Percentiles rank a stretch among this genome's conserved stretches.
phyloP scores from a whole-genome alignment of 2,888 invertebrate species.

The Bibio marci region DNA sequence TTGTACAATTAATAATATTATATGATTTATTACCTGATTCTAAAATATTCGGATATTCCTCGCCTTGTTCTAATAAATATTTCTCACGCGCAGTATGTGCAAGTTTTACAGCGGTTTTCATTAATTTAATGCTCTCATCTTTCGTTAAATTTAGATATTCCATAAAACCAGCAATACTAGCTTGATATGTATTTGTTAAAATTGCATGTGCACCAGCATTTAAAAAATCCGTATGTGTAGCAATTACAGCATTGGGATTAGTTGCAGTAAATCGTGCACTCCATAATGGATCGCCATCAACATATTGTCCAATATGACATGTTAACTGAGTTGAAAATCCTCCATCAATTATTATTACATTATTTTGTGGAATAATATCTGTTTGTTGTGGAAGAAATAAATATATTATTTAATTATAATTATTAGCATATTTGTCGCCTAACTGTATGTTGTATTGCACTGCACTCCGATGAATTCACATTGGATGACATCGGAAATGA shows the following conservation, averaged over 20 bases:
- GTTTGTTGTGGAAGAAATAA: too few species aligned
- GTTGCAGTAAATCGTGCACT: constrained; percentile 67
- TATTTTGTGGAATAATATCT: too few species aligned
- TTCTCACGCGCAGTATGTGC: constrained; percentile 53
- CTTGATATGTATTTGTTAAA: constrained; percentile 81
- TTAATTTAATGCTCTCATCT: constrained; percentile 50
- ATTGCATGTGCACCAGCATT: constrained; percentile 75
- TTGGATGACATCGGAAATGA: too few species aligned
- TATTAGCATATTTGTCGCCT: too few species aligned
- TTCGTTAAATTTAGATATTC: constrained; percentile 51
- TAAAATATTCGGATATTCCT: constrained; percentile 14
- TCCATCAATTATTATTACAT: constrained; percentile 42
- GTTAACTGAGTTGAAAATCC: constrained; percentile 71
- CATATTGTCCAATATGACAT: constrained; percentile 52
- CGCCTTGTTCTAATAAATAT: constrained; percentile 39
- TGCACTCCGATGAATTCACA: too few species aligned
- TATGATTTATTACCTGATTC: too few species aligned
- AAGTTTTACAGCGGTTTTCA: constrained; percentile 53
- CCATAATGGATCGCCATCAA: constrained; percentile 81
- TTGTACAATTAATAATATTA: too few species aligned
- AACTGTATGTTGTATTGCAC: too few species aligned
- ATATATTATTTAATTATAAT: too few species aligned
- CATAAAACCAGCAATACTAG: constrained; percentile 58
- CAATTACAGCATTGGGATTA: constrained; percentile 59
- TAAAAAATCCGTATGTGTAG: constrained; percentile 46